A percentile compares a stretch with the other conserved stretches of the same genome.
Conservation (phyloP, 2,888 invertebrate genomes). For the Lottia scabra region DNA sequence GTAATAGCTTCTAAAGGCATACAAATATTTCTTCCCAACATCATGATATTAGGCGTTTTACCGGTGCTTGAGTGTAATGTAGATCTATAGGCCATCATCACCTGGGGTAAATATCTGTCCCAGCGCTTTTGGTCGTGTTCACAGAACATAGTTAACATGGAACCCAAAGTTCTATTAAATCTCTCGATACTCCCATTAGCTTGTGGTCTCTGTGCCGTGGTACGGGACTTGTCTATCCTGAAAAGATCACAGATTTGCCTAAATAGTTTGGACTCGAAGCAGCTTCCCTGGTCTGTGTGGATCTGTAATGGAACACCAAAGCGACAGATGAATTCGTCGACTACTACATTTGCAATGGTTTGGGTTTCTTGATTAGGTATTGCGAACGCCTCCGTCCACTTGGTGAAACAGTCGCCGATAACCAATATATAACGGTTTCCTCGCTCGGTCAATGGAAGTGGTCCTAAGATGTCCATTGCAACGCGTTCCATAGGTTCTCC, state of each 20-base stretch:
- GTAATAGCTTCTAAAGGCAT: not conserved
- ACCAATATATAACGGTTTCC: no score
- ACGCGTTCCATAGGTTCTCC: conserved; percentile 16
- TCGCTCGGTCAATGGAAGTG: not conserved
- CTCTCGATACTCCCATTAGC: conserved; percentile 22
- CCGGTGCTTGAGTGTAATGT: conserved; percentile 12
- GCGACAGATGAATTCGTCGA: conserved; percentile 1
- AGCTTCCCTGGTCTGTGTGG: conserved; percentile 8
- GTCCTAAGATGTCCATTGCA: conserved; percentile 10
- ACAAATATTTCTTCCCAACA: no score
- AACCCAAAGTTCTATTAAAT: conserved; percentile 18
- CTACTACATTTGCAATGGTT: not conserved
- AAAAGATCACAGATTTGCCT: conserved; percentile 1
- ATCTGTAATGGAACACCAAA: conserved; percentile 8
- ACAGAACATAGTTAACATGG: conserved; percentile 15
- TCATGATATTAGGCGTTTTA: conserved; percentile 11
- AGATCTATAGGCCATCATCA: conserved; percentile 11
- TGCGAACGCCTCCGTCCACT: conserved; percentile 15
- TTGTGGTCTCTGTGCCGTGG: conserved; percentile 20
- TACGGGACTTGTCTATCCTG: conserved; percentile 16
- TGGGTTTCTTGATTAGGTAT: conserved; percentile 6
- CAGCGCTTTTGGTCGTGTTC: conserved; percentile 9
- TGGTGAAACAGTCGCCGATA: conserved; percentile 14
- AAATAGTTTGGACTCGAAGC: conserved; percentile 13
- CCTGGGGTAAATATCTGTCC: conserved; percentile 6